Evolutionary conservation across 1,140 invertebrate genomes (phyloP).

Genomic region (Wiebesia pumilae): DNA sequence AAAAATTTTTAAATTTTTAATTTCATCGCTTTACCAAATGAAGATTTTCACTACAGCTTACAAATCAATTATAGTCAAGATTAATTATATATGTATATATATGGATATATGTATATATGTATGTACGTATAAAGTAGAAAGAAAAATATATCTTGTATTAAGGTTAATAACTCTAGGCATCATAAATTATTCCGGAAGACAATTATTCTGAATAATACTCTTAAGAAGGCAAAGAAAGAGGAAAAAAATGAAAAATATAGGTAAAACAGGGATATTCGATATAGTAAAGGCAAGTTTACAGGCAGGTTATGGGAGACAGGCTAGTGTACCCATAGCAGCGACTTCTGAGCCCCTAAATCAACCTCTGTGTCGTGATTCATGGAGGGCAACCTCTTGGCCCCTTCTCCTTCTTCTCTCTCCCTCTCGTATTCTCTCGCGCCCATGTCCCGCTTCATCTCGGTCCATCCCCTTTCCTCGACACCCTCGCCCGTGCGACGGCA

Average conservation of each 20-base stretch:
- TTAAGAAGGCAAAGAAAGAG: not conserved
- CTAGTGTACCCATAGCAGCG: constrained; percentile 54
- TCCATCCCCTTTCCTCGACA: constrained; percentile 55
- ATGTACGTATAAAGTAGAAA: not conserved
- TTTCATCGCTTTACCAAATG: not conserved
- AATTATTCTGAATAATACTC: constrained; percentile 16
- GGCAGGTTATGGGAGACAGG: constrained; percentile 65
- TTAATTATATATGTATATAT: too few relatives aligned
- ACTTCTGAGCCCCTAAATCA: constrained; percentile 74
- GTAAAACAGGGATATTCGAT: constrained; percentile 57
- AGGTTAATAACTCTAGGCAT: not conserved
- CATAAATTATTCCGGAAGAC: not conserved
- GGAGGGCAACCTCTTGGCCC: constrained; percentile 68
- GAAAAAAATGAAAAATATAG: constrained; percentile 29
- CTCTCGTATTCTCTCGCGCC: constrained; percentile 24
- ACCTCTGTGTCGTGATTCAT: constrained; percentile 72
- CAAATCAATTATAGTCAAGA: not conserved
- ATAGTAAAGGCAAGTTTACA: constrained; percentile 63
- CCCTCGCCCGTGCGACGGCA: not conserved
- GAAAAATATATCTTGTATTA: not conserved
- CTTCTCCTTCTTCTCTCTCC: constrained; percentile 46
- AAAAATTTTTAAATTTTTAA: not conserved
- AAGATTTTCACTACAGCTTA: not conserved
- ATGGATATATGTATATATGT: too few relatives aligned
- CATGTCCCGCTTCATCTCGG: constrained; percentile 49